A percentile compares a stretch with the other conserved stretches of the same genome.
These are phyloP conservation scores for Pinna nobilis DNA, from an alignment of 1,140 invertebrate genomes.

Conservation along the genomic window DNA sequence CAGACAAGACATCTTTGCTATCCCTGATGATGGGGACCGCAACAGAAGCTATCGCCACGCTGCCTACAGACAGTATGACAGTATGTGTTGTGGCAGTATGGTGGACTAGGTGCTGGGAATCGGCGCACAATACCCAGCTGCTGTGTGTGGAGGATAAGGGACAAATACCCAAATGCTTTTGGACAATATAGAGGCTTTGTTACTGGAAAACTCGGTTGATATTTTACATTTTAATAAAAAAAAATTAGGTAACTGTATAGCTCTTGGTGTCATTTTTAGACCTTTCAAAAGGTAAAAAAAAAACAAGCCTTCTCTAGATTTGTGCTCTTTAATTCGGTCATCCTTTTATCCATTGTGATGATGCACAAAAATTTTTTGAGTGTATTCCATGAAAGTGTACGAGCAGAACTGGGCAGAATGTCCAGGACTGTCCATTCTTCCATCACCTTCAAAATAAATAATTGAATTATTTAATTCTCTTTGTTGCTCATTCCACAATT, in stretches of 20 bases:
- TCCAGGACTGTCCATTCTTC: constrained; percentile 31
- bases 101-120: constrained; percentile 4
- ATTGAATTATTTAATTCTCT: no score
- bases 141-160: constrained; percentile 18
- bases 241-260: no score
- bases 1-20: neutral
- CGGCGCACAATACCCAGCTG: constrained; percentile 4
- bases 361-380: constrained; percentile 18
- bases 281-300: no score
- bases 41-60: constrained; percentile 16
- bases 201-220: constrained; percentile 2
- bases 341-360: constrained; percentile 22
- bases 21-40: neutral
- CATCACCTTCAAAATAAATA: constrained; percentile 16
- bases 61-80: constrained; percentile 28
- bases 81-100: constrained; percentile 19
- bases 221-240: no score
- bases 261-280: no score
- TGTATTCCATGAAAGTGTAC: constrained; percentile 20
- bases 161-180: constrained; percentile 12
- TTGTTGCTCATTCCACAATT: constrained; percentile 22
- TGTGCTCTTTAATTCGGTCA: constrained; percentile 1
- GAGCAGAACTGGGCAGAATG: constrained; percentile 22
- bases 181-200: constrained; percentile 16
- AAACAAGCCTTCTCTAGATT: constrained; percentile 27